Percentiles rank a stretch among this genome's conserved stretches.
phyloP scores from a whole-genome alignment of 2,888 invertebrate species.

The Tethea ocularis region DNA sequence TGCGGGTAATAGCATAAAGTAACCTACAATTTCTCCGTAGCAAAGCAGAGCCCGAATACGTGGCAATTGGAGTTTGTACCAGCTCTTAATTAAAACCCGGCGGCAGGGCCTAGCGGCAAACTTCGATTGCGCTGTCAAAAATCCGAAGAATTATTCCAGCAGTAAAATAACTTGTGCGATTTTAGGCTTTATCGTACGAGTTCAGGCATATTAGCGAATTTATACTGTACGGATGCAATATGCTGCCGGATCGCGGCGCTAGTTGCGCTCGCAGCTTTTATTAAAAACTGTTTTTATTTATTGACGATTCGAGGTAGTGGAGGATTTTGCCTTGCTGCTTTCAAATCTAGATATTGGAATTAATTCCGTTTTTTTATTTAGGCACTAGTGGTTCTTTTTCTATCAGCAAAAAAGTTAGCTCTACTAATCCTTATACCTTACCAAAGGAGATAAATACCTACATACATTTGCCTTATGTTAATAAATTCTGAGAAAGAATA shows the following conservation, averaged over 20 bases:
- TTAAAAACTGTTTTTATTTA: conserved; percentile 80
- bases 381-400: not conserved
- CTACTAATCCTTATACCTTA: too few species aligned
- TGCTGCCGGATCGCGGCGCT: conserved; percentile 62
- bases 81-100: conserved; percentile 76
- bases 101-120: conserved; percentile 75
- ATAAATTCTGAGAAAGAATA: too few species aligned
- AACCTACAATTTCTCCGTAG: conserved; percentile 42
- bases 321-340: conserved; percentile 53
- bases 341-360: conserved; percentile 9
- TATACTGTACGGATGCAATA: conserved; percentile 77
- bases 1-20: conserved; percentile 52
- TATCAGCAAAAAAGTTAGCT: too few species aligned
- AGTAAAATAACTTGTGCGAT: conserved; percentile 80
- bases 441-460: too few species aligned
- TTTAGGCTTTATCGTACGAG: conserved; percentile 80
- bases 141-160: conserved; percentile 81
- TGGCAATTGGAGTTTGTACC: conserved; percentile 62
- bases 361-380: not conserved
- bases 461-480: too few species aligned
- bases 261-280: conserved; percentile 69
- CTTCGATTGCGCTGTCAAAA: conserved; percentile 84
- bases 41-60: conserved; percentile 58
- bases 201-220: conserved; percentile 82
- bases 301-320: conserved; percentile 63